These are phyloP conservation scores for Tamias sibiricus DNA, from an alignment of 2,113 vertebrate species.

Conservation along the genomic window DNA sequence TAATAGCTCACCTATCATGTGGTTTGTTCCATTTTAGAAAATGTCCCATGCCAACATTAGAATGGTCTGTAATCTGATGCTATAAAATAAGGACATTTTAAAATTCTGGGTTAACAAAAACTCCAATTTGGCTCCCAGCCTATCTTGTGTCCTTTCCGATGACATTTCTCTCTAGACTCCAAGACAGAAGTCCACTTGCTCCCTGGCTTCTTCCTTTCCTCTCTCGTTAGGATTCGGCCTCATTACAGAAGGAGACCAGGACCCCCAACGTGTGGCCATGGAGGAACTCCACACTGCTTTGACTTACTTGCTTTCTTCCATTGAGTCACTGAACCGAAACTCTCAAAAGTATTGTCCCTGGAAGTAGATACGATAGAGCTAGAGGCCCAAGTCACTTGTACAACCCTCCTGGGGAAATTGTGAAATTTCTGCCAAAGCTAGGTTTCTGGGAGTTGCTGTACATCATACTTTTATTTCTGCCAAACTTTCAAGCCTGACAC, in stretches of 20 bases:
- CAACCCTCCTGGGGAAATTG: neutral
- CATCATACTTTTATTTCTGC: neutral
- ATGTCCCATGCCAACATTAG: neutral
- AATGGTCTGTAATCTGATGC: neutral
- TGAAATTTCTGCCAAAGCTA: neutral
- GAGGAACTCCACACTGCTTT: neutral
- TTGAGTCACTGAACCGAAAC: neutral
- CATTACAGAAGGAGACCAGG: neutral
- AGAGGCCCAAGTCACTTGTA: neutral
- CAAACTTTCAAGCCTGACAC: neutral
- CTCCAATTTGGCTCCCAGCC: fast-evolving
- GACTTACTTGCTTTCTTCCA: neutral
- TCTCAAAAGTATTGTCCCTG: neutral
- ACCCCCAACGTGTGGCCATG: neutral
- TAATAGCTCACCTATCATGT: fast-evolving
- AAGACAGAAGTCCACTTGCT: neutral
- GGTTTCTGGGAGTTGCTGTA: neutral
- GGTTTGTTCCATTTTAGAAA: neutral
- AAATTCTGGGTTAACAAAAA: neutral
- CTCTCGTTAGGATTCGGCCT: neutral
- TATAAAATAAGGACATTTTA: neutral
- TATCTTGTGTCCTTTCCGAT: neutral
- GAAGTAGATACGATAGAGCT: neutral
- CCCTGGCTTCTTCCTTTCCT: neutral
- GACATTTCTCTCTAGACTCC: neutral